These are phyloP conservation scores for Drosophila guanche DNA, from an alignment of 1,140 invertebrate genomes.

Conservation along the genomic window DNA sequence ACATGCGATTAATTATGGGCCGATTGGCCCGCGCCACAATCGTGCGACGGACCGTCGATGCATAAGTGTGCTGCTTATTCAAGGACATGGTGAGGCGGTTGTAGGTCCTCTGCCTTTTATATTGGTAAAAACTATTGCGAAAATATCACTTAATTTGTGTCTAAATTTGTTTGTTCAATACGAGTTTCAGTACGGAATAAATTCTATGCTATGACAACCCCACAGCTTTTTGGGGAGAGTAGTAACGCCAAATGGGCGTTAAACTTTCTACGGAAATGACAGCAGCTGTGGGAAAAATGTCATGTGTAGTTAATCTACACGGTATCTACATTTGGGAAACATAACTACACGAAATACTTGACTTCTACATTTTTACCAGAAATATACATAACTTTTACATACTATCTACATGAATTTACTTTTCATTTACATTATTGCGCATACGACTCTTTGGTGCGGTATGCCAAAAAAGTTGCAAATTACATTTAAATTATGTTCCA, in stretches of 20 bases:
- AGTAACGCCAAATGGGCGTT: background rate
- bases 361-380: too few relatives aligned
- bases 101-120: background rate
- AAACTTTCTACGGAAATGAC: too few relatives aligned
- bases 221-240: constrained; percentile 4
- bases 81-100: constrained; percentile 3
- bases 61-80: constrained; percentile 11
- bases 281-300: too few relatives aligned
- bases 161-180: constrained; percentile 35
- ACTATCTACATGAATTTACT: too few relatives aligned
- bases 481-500: too few relatives aligned
- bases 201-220: constrained; percentile 29
- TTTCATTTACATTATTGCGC: constrained; percentile 22
- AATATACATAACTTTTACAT: too few relatives aligned
- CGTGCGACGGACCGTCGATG: constrained; percentile 16
- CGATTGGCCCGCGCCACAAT: constrained; percentile 34
- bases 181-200: background rate
- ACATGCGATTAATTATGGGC: constrained; percentile 12
- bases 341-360: too few relatives aligned
- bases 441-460: constrained; percentile 34
- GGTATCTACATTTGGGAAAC: too few relatives aligned
- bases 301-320: too few relatives aligned
- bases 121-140: background rate
- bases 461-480: too few relatives aligned
- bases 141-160: constrained; percentile 14